Evolutionary conservation across 23 tunicate species (phyloP), one percentile per base, ranked within the genome.

Genomic region (Halocynthia aurantium): DNA sequence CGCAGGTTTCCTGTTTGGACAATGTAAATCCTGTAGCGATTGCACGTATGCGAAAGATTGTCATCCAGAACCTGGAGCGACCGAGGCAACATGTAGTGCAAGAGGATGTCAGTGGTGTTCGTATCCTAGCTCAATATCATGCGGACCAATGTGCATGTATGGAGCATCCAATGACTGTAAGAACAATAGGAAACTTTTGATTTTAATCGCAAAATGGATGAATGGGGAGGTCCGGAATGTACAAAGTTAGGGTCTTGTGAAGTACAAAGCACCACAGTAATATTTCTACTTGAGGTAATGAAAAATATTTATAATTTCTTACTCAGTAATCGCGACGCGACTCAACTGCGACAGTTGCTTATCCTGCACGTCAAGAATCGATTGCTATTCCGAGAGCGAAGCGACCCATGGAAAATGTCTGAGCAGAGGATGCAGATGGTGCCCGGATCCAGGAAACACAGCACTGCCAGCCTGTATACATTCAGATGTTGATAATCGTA

Each of bases 31-130:
- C 0, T 74, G 78, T 4, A 74, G 78, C 22, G 55, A 74, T 54
- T 74, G 78, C 40, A 65, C 78, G 6, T 74, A 55, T 54, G 56
- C 78, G 5, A 74, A 74, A 53, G 78, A 74, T 54, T 74, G 78
- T 53, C 78, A 74, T 6, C 78, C 78, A 40, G 78, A 74, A 49
- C 78, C 78, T 0, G 78, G 78, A 74, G 78, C 78, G 0, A 74
- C 18, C 5, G 78, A 55, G 31, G 5, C 62, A 5, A 54, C 5
- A 74, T 74, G 78, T 7, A 56, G 5, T 5, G 78, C 78, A 7
- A 19, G 78, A 6, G 78, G 78, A 52, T 74, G 78, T 54, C 78
- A 54, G 31, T 74, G 78, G 78, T 74, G 78, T 49, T 17, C 49
- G n/a, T 74, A 65, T 15, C 70, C 78, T 0, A 51, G 64, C 19